phyloP scores from a whole-genome alignment of 2,113 vertebrate genomes.

The Pachyramphus minor region DNA sequence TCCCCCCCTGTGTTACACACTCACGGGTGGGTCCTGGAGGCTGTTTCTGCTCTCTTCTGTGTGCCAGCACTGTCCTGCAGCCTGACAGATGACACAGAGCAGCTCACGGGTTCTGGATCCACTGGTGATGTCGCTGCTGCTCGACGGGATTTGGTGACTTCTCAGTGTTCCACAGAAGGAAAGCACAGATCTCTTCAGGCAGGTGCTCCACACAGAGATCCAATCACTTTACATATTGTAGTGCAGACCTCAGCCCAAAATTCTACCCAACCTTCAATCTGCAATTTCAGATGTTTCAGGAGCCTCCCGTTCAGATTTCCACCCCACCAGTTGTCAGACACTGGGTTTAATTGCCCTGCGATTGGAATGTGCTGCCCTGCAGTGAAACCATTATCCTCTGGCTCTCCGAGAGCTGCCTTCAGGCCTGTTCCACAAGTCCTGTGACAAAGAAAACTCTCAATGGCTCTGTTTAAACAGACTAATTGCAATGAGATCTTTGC shows the following conservation, averaged over 20 bases:
- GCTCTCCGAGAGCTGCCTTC: neutral
- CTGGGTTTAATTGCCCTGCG: constrained; percentile 7
- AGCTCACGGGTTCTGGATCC: neutral
- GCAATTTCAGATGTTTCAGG: neutral
- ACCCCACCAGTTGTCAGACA: neutral
- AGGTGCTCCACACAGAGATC: neutral
- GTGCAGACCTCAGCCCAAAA: neutral
- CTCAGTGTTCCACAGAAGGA: neutral
- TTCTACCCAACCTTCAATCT: neutral
- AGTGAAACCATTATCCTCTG: constrained; percentile 33
- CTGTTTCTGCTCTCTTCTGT: neutral
- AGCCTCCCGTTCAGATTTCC: neutral
- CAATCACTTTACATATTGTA: neutral
- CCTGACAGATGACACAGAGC: neutral
- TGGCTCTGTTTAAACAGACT: constrained; percentile 45
- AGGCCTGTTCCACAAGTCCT: constrained; percentile 12
- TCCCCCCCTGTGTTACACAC: neutral
- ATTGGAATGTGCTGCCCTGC: neutral
- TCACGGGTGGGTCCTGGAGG: neutral
- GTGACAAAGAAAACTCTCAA: constrained; percentile 30
- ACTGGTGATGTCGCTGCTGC: too few species aligned
- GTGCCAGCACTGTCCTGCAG: neutral
- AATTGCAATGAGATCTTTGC: constrained; percentile 48
- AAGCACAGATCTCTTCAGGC: neutral
- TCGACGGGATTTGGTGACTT: neutral